A percentile compares a stretch with the other conserved stretches of the same genome.
These are phyloP conservation scores for Caracal caracal DNA, from an alignment of 2,113 vertebrate genomes.

Conservation along the genomic window DNA sequence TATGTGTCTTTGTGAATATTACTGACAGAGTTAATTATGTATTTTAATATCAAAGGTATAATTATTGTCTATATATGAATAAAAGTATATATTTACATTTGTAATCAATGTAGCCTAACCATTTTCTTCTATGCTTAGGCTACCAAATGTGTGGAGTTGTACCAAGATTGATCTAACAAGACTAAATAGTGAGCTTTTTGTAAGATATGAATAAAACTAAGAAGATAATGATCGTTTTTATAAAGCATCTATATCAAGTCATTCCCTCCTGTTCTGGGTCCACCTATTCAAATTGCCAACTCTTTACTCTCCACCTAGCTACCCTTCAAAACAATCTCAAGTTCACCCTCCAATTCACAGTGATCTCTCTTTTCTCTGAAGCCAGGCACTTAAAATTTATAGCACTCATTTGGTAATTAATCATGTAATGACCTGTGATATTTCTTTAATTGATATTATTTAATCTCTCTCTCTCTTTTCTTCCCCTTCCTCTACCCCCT, in stretches of 20 bases:
- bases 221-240: neutral
- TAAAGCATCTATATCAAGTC: neutral
- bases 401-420: conserved; percentile 45
- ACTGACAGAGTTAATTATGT: neutral
- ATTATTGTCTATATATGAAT: neutral
- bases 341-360: neutral
- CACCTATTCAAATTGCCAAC: neutral
- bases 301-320: neutral
- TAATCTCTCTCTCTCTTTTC: neutral
- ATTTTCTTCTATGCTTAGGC: neutral
- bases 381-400: conserved; percentile 36
- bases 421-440: conserved; percentile 35
- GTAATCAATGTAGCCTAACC: neutral
- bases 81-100: neutral
- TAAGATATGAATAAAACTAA: neutral
- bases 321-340: conserved; percentile 14
- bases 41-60: neutral
- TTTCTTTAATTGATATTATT: conserved; percentile 53
- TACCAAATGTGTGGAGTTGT: neutral
- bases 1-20: conserved; percentile 74
- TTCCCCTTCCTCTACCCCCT: neutral
- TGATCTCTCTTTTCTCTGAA: conserved; percentile 13
- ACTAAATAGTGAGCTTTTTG: neutral
- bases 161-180: neutral
- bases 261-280: neutral